These are phyloP conservation scores for Notothenia rossii DNA, from an alignment of 2,113 vertebrate species.

Conservation along the genomic window DNA sequence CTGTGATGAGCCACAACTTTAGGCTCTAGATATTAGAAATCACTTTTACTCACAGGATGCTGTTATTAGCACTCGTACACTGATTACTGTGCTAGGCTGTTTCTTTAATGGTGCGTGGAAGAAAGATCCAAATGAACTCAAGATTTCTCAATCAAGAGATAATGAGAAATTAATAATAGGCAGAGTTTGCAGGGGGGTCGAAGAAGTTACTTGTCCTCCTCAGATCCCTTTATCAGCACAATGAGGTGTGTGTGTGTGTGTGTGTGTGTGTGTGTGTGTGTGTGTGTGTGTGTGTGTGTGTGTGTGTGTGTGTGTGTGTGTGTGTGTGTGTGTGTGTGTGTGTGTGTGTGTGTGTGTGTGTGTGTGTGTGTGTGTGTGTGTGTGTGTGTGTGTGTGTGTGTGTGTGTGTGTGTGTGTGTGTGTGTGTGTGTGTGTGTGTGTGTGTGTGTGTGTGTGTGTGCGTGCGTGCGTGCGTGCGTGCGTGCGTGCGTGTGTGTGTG, in stretches of 20 bases:
- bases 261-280: neutral
- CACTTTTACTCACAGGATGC: slow-evolving; percentile 29
- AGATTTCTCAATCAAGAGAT: slow-evolving; percentile 43
- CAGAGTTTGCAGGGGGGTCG: neutral
- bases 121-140: slow-evolving; percentile 17
- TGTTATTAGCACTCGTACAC: slow-evolving; percentile 26
- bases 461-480: neutral
- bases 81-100: slow-evolving; percentile 24
- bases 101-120: slow-evolving; percentile 39
- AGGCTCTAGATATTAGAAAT: slow-evolving; percentile 42
- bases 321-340: neutral
- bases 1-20: slow-evolving; percentile 40
- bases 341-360: neutral
- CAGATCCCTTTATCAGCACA: slow-evolving; percentile 45
- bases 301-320: neutral
- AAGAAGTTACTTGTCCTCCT: slow-evolving; percentile 14
- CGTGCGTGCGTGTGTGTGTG: neutral
- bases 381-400: neutral
- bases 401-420: no score
- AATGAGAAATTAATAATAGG: slow-evolving; percentile 36
- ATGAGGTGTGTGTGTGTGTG: slow-evolving; percentile 8
- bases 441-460: neutral
- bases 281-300: no score
- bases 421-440: neutral
- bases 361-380: neutral